phyloP scores from a whole-genome alignment of 2,797 vertebrate species.

The Lutjanus campechanus region DNA sequence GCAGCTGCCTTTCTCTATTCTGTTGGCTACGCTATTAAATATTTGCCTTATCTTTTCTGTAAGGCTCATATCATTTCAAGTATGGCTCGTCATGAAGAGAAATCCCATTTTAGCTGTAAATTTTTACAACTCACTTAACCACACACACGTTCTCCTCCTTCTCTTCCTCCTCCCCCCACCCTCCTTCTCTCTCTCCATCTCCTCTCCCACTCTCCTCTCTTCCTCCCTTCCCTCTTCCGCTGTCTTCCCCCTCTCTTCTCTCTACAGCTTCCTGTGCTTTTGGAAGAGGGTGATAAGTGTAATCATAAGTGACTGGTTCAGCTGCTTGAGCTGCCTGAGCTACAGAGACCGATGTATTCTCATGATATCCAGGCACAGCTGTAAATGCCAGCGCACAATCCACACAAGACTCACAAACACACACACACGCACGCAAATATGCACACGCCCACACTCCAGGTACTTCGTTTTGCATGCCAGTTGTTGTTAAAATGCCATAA shows the following conservation, averaged over 20 bases:
- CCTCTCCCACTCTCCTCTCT: background rate
- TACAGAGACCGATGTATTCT: constrained; percentile 64
- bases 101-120: constrained; percentile 69
- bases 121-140: constrained; percentile 72
- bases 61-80: constrained; percentile 62
- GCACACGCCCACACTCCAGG: constrained; percentile 47
- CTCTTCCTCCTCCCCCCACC: background rate
- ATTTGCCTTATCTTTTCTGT: constrained; percentile 68
- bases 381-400: constrained; percentile 61
- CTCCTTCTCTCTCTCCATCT: background rate
- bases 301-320: constrained; percentile 79
- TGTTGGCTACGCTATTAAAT: constrained; percentile 55
- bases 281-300: constrained; percentile 69
- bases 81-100: constrained; percentile 49
- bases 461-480: constrained; percentile 55
- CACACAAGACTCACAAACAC: constrained; percentile 26
- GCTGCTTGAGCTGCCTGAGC: constrained; percentile 69
- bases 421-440: constrained; percentile 16
- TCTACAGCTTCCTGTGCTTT: constrained; percentile 63
- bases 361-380: constrained; percentile 67
- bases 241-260: constrained; percentile 49
- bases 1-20: constrained; percentile 48
- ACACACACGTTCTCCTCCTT: constrained; percentile 38
- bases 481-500: constrained; percentile 75
- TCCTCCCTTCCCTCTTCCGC: background rate